Conservation (phyloP, 2,797 vertebrate species). For the Muscicapa comitata region DNA sequence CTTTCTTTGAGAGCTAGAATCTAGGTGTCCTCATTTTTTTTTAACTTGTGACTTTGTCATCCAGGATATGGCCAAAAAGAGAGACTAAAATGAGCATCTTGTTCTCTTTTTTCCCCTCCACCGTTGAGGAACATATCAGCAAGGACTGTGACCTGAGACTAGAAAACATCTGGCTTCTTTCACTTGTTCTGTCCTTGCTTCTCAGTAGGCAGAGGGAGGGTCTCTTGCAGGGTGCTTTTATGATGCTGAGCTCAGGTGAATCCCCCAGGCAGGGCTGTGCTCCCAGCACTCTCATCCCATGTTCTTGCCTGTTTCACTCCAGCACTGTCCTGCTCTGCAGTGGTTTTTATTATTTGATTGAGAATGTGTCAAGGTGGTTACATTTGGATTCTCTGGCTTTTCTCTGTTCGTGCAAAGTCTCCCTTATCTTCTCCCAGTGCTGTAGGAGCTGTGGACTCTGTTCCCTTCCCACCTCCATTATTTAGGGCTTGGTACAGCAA, state of each 20-base stretch:
- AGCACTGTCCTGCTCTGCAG: not conserved
- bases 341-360: not conserved
- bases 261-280: not conserved
- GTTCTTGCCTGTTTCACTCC: not conserved
- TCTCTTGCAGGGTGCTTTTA: not conserved
- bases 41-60: not conserved
- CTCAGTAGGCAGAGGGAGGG: not conserved
- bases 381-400: not conserved
- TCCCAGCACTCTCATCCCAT: not conserved
- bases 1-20: not conserved
- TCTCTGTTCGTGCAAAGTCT: not conserved
- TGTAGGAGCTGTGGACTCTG: not conserved
- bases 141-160: not conserved
- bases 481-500: not conserved
- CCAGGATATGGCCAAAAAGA: not conserved
- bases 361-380: not conserved
- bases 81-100: slow-evolving; percentile 1
- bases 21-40: not conserved
- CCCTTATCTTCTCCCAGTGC: not conserved
- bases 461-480: not conserved
- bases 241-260: not conserved
- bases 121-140: not conserved
- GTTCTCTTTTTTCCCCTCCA: not conserved
- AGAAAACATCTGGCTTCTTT: not conserved
- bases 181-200: not conserved